Base-by-base conservation (phyloP, 2,797 vertebrate genomes). In the Astyanax mexicanus region DNA sequence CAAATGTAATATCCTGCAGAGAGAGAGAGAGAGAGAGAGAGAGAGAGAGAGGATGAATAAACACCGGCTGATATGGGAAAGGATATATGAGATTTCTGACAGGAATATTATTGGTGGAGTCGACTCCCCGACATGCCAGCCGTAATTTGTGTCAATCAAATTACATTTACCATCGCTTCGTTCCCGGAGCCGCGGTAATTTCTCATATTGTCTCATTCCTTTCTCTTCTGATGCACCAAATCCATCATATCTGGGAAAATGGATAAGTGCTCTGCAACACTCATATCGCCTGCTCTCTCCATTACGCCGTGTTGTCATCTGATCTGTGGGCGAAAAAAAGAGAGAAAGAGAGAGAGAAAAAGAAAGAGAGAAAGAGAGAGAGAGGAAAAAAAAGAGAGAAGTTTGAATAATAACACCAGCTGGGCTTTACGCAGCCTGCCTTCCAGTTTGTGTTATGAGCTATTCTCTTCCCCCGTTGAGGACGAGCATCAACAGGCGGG, bases 71-170 rank as follows among this genome's bases (percentile, higher is more conserved):
- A 84, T 83, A 81, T 80, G 70, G 83, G 73, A 76, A 75, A 78
- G 58, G 75, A 76, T 81, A 81, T 85, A 85, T 85, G 80, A 84
- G 79, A 80, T 81, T 78, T 80, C 60, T 81, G 83, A 80, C 81
- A 84, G 82, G 74, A 77, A 79, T 83, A 83, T 86, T 86, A 85
- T 81, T 79, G 77, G 82, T 78, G 77, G 75, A 72, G 71, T 80
- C 64, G 75, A 69, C 79, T 85, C 81, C 58, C 79, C 51, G 66
- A 80, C 80, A 81, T 52, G 74, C 81, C 81, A 78, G 80, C 65
- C 83, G 57, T 84, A 83, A 84, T 84, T 84, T 84, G 80, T 75
- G 83, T 86, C 81, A 77, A 84, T 84, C 80, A 84, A 84, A 87
- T 87, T 86, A 84, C 84, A 83, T 83, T 86, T 83, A 82, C 78